These are phyloP conservation scores for Eilema sororculum DNA, from an alignment of 2,888 invertebrate genomes.

Conservation along the genomic window DNA sequence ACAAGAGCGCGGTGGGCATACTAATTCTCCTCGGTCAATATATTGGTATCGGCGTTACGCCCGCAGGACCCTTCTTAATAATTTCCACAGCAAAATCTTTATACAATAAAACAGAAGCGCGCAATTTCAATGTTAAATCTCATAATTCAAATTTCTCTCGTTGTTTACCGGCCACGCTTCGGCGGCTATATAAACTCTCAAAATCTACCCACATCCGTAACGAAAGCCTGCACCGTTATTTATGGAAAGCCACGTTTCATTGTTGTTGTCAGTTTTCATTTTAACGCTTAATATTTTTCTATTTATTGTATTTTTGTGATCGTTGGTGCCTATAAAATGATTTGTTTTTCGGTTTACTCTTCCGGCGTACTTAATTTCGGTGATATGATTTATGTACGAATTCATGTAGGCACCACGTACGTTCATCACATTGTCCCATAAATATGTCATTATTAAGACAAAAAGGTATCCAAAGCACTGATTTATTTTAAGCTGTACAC, in stretches of 20 bases:
- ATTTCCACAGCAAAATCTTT: conserved; percentile 72
- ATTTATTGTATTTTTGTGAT: conserved; percentile 75
- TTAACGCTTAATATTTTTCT: conserved; percentile 78
- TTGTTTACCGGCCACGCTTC: conserved; percentile 78
- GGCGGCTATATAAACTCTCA: conserved; percentile 80
- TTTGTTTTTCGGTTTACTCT: conserved; percentile 75
- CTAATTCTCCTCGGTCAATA: conserved; percentile 82
- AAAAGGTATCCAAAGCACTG: conserved; percentile 68
- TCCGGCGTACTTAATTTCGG: conserved; percentile 72
- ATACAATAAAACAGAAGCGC: conserved; percentile 75
- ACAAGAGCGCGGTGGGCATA: conserved; percentile 77
- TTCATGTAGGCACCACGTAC: conserved; percentile 56
- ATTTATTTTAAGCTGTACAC: conserved; percentile 70
- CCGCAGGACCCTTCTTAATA: conserved; percentile 60
- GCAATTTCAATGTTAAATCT: conserved; percentile 79
- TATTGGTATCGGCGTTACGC: conserved; percentile 70
- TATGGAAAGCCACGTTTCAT: conserved; percentile 84
- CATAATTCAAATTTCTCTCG: conserved; percentile 81
- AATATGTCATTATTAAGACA: conserved; percentile 64
- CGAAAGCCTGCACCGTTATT: conserved; percentile 84
- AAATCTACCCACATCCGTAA: conserved; percentile 84
- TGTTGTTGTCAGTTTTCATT: conserved; percentile 83
- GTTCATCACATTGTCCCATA: conserved; percentile 52
- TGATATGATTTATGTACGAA: conserved; percentile 68
- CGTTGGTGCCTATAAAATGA: conserved; percentile 64